These are phyloP conservation scores for Amia ocellicauda DNA, from an alignment of 2,113 vertebrate species.

Conservation along the genomic window DNA sequence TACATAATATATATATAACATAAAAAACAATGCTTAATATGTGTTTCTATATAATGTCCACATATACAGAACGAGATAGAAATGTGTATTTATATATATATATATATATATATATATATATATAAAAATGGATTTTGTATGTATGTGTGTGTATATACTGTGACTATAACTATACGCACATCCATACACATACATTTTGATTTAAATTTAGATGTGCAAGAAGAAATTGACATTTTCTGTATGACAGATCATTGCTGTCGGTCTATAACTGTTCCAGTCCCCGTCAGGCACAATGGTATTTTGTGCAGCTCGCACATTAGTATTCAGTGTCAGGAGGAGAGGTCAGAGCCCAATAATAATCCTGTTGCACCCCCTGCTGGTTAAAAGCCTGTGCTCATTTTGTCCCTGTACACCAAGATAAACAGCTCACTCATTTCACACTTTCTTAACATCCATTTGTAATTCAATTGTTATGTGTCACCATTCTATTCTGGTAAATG, in stretches of 20 bases:
- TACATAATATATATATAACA: no score
- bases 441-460: constrained; percentile 50
- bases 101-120: no score
- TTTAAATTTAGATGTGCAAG: neutral
- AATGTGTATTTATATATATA: no score
- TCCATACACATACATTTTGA: neutral
- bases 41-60: no score
- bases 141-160: neutral
- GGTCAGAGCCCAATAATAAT: constrained; percentile 71
- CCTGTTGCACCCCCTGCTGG: constrained; percentile 75
- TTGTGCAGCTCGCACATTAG: neutral
- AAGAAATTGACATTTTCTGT: neutral
- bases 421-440: constrained; percentile 65
- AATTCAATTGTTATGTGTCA: constrained; percentile 52
- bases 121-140: no score
- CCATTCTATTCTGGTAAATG: constrained; percentile 33
- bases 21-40: no score
- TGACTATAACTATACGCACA: neutral
- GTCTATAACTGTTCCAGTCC: neutral
- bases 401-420: constrained; percentile 60
- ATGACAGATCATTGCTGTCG: neutral
- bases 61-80: no score
- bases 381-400: constrained; percentile 65
- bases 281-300: constrained; percentile 1
- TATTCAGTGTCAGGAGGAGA: constrained; percentile 12